Percentiles rank a stretch among this genome's conserved stretches.
Evolutionary conservation across 2,113 vertebrate genomes (phyloP).

Genomic region (Accipiter cooperii): DNA sequence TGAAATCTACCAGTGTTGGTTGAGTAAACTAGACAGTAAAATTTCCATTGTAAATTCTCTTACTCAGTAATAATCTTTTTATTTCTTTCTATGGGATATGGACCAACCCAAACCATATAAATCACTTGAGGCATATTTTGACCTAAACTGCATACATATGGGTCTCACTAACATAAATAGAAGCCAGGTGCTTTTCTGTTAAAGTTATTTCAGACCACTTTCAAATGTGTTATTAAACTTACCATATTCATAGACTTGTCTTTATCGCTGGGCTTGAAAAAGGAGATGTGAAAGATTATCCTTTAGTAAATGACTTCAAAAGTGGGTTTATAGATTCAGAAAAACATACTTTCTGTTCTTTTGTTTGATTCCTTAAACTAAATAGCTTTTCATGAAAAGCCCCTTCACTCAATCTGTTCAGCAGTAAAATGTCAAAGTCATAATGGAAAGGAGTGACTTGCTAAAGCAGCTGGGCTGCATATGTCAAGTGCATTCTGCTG

Average conservation of each 20-base stretch:
- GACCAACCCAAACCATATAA: not conserved
- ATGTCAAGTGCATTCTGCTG: not conserved
- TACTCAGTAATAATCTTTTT: not conserved
- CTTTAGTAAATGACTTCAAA: not conserved
- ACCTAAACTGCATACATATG: not conserved
- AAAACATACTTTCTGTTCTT: not conserved
- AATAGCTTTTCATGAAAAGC: not conserved
- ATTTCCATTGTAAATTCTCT: too few species aligned
- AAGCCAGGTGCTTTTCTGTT: not conserved
- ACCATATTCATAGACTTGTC: not conserved
- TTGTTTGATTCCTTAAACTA: not conserved
- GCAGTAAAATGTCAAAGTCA: not conserved
- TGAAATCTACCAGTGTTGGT: not conserved
- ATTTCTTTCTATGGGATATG: not conserved
- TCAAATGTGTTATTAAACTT: not conserved
- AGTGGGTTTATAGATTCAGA: not conserved
- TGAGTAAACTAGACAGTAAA: not conserved
- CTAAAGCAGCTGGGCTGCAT: not conserved
- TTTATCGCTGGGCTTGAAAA: not conserved
- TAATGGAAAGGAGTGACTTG: not conserved
- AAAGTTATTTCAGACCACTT: not conserved
- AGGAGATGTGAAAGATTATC: not conserved
- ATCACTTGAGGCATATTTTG: not conserved
- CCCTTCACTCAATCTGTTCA: not conserved
- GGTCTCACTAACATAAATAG: not conserved